These are phyloP conservation scores for Antheraea mylitta DNA, from an alignment of 1,140 invertebrate genomes.

Conservation along the genomic window DNA sequence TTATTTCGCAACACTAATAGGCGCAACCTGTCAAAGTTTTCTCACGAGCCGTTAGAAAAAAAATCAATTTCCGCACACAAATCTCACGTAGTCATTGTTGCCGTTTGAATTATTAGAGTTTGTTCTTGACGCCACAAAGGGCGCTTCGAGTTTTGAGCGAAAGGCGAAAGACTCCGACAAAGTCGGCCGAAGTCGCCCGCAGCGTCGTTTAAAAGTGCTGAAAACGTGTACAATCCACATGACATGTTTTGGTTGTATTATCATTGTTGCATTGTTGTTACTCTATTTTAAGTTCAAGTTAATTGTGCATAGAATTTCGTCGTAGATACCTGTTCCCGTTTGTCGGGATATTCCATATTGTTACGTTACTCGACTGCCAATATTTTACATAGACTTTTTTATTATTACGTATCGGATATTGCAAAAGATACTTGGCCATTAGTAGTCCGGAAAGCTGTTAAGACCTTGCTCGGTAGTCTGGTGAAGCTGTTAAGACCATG, in stretches of 20 bases:
- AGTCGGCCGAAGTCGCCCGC: constrained; percentile 47
- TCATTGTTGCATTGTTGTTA: constrained; percentile 48
- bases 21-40: constrained; percentile 66
- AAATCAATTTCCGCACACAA: constrained; percentile 78
- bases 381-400: not conserved
- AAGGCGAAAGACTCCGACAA: constrained; percentile 49
- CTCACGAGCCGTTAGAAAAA: constrained; percentile 60
- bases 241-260: constrained; percentile 67
- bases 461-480: too few species aligned
- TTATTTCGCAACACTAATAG: constrained; percentile 19
- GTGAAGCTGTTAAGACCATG: too few species aligned
- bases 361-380: not conserved
- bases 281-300: constrained; percentile 45
- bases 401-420: not conserved
- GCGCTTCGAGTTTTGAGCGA: constrained; percentile 39
- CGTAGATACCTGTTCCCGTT: constrained; percentile 38
- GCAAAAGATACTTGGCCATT: not conserved
- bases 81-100: constrained; percentile 69
- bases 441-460: too few species aligned
- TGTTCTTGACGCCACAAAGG: constrained; percentile 45
- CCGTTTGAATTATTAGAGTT: constrained; percentile 63
- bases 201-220: constrained; percentile 59
- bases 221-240: constrained; percentile 63
- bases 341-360: not conserved
- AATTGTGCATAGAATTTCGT: constrained; percentile 45